phyloP scores from a whole-genome alignment of 2,113 vertebrate species.

The Microtus montanus region DNA sequence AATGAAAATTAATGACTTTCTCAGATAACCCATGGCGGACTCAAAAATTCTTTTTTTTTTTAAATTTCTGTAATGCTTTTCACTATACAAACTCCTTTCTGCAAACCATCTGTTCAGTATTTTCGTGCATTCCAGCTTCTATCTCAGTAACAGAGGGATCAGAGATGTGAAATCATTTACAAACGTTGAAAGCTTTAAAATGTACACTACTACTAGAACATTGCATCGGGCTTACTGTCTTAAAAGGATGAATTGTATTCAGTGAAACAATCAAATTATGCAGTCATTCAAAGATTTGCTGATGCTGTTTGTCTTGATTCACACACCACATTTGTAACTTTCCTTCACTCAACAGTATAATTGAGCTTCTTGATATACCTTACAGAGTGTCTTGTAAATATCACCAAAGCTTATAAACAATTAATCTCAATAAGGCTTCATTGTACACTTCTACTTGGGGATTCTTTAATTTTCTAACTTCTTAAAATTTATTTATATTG shows the following conservation, averaged over 20 bases:
- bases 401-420: background rate
- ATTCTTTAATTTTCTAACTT: background rate
- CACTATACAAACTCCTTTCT: slow-evolving; percentile 62
- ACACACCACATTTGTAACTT: slow-evolving; percentile 27
- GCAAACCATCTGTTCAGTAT: slow-evolving; percentile 77
- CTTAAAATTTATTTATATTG: too few relatives aligned
- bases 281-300: slow-evolving; percentile 51
- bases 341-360: slow-evolving; percentile 33
- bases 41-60: slow-evolving; percentile 75
- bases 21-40: slow-evolving; percentile 67
- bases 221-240: slow-evolving; percentile 13
- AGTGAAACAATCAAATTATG: slow-evolving; percentile 59
- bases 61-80: slow-evolving; percentile 54
- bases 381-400: background rate
- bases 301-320: slow-evolving; percentile 51
- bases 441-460: background rate
- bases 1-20: slow-evolving; percentile 77
- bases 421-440: slow-evolving; percentile 13
- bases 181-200: slow-evolving; percentile 50
- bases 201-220: background rate
- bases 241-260: slow-evolving; percentile 37
- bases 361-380: background rate
- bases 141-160: slow-evolving; percentile 58
- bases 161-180: background rate
- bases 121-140: slow-evolving; percentile 70